A percentile compares a stretch with the other conserved stretches of the same genome.
These are phyloP conservation scores for Oryctolagus cuniculus DNA, from an alignment of 2,113 vertebrate genomes.

Conservation along the genomic window mOryCun1.1 NC_091440.1:23241001-23241500, in stretches of 20 bases:
- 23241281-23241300: too few relatives aligned
- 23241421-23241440: too few relatives aligned
- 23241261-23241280: background rate
- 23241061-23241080: background rate
- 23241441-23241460: too few relatives aligned
- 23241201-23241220: background rate
- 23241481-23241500: too few relatives aligned
- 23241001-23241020: too few relatives aligned
- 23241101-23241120: background rate
- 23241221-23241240: background rate
- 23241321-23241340: too few relatives aligned
- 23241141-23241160: background rate
- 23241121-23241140: background rate
- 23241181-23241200: background rate
- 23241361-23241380: too few relatives aligned
- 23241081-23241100: background rate
- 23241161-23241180: background rate
- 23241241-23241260: background rate
- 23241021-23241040: background rate
- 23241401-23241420: too few relatives aligned
- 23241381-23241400: too few relatives aligned
- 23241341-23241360: too few relatives aligned
- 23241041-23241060: background rate
- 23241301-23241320: too few relatives aligned
- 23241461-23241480: too few relatives aligned